Evolutionary conservation across 2,797 vertebrate species (phyloP), one percentile per base, ranked within the genome.

Genomic region (Anomalospiza imberbis): DNA sequence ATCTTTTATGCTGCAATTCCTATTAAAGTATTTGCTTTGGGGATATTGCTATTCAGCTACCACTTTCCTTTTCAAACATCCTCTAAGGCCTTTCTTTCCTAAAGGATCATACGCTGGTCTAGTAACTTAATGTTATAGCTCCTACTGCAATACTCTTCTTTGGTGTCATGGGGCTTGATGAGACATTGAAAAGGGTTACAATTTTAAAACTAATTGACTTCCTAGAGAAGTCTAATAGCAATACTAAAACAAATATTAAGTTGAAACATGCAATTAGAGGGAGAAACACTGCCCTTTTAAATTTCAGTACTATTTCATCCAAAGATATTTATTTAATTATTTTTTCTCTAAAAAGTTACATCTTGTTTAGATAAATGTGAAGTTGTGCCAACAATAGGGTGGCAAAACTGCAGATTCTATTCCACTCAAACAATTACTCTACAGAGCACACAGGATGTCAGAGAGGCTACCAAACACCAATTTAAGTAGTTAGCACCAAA

Each of bases 1-100:
- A 61, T 92, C 45, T 94, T 96, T 96, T 88, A 87, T 89, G 54
- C 55, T 83, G 36, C 45, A 87, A 36, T 96, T 91, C 38, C 76
- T 90, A 84, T 94, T 96, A 91, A 94, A 90, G 44, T 75, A 40
- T 89, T 97, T 95, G 60, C 90, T 97, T 96, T 95, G 80, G 29
- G 61, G 80, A 85, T 44, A 48, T 32, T 83, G 28, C 12, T 58
- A 38, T 91, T 95, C 79, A 95, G 38, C 44, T 91, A 34, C 42
- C 77, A 38, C 91, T 96, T 91, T 91, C 76, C 63, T 95, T 94
- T 94, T 58, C 84, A 96, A 78, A 91, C 51, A 88, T 73, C 81
- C 89, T 97, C 88, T 32, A 68, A 93, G 76, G 79, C 16, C 51
- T 87, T 91, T 85, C 67, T 71, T 95, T 96, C 85, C 87, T 96